These are phyloP conservation scores for Strigamia maritima DNA, from an alignment of 2,888 invertebrate species.

Conservation along the genomic window DNA sequence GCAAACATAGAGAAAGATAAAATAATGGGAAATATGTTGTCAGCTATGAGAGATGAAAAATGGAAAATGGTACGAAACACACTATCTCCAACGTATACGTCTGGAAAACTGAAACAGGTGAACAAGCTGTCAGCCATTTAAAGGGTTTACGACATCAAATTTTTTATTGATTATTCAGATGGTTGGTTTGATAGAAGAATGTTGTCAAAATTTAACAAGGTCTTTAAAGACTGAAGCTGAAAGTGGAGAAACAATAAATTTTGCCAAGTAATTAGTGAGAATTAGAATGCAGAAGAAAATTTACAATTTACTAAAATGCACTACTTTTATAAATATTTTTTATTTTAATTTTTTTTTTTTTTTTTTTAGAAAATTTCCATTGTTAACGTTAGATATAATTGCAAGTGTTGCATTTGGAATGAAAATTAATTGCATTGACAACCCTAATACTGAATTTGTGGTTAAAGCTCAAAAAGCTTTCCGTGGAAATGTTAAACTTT, in stretches of 20 bases:
- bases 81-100: background rate
- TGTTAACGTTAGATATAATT: constrained; percentile 35
- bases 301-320: too few species aligned
- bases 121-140: background rate
- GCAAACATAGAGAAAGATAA: background rate
- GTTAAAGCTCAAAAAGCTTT: background rate
- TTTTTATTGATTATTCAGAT: background rate
- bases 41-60: background rate
- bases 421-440: constrained; percentile 21
- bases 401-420: constrained; percentile 39
- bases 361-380: constrained; percentile 21
- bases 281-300: background rate
- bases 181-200: constrained; percentile 42
- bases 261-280: background rate
- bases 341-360: background rate
- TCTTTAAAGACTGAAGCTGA: background rate
- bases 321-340: too few species aligned
- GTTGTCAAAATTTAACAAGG: constrained; percentile 20
- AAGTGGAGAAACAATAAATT: background rate
- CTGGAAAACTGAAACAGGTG: background rate
- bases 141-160: background rate
- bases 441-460: constrained; percentile 36
- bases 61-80: background rate
- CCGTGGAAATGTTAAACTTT: background rate
- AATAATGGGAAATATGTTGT: background rate